Base-by-base conservation (phyloP, 2,888 invertebrate genomes). In the Pseudococcus jackbeardsleyi region DNA sequence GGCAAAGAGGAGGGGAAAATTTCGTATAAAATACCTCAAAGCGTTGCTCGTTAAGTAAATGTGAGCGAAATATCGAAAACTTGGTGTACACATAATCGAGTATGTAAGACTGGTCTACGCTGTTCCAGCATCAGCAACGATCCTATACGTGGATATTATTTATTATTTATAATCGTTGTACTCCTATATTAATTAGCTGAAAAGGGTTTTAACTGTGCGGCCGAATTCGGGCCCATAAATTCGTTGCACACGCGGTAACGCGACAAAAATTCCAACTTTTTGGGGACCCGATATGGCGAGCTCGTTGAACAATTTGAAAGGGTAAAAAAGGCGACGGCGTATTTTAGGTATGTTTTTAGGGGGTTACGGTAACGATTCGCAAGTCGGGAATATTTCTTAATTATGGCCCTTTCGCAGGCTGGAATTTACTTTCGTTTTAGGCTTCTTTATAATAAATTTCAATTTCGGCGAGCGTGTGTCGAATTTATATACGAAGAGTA, bases 301-400 rank as follows among this genome's bases (percentile, higher is more conserved):
- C 64, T 9, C 9, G 22, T 0, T 19, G 46, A 19, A 46, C 79
- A 19, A 82, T 15, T 46, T 42, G 9, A 82, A 46, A 82, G 15
- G 77, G 42, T 46, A 46, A 19, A 19, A 82, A 46, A 72, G 33
- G 33, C 26, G 17, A 17, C 26, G 15, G 8, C 26, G 33, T 33
- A 33, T 72, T 72, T 26, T 33, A 17, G 72, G 72, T 72, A 64
- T 22, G 33, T 82, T 82, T 82, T 46, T 46, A n/a, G 42, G 77
- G 7, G 77, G 39, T 77, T 33, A 39, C 77, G 17, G 68, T 77
- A 77, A 77, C 39, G 7, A 82, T 46, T 82, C 79, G 79, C 79
- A 46, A 82, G 79, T 82, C 33, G 46, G 12, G 33, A 82, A 82
- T 82, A 82, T 82, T 82, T 82, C 79, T 82, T 82, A 82, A 82